These are phyloP conservation scores for Henicopernis longicauda DNA, from an alignment of 2,113 vertebrate species.

Conservation along the genomic window DNA sequence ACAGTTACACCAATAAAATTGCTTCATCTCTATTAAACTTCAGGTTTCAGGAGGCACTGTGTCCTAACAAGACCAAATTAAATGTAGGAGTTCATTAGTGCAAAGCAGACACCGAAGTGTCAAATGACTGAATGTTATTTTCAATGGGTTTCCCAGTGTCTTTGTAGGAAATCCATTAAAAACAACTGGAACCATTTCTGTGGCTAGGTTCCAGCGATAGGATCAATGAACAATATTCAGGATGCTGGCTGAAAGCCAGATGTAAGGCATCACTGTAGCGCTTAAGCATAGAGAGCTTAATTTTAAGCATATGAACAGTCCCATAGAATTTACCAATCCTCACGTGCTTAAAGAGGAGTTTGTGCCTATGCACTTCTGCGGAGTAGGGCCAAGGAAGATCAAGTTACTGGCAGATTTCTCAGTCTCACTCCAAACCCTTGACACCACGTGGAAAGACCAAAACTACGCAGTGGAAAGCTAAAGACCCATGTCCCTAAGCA, in stretches of 20 bases:
- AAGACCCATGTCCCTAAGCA: background rate
- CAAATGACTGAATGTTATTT: constrained; percentile 21
- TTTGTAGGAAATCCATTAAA: constrained; percentile 33
- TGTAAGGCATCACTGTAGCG: background rate
- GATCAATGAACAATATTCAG: constrained; percentile 51
- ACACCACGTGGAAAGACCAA: background rate
- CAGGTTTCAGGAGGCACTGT: constrained; percentile 43
- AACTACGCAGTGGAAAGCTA: background rate
- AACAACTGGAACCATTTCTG: constrained; percentile 28
- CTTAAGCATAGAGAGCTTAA: constrained; percentile 37
- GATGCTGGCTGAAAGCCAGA: background rate
- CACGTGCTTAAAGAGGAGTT: background rate
- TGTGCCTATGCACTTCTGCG: background rate
- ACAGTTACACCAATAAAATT: constrained; percentile 34
- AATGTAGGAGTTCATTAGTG: constrained; percentile 48
- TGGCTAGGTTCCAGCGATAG: background rate
- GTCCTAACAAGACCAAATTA: constrained; percentile 51
- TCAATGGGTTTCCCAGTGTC: background rate
- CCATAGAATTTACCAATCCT: constrained; percentile 3
- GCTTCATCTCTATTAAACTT: constrained; percentile 59
- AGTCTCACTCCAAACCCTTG: background rate
- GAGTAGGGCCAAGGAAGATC: background rate
- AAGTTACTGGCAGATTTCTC: background rate
- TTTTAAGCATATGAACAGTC: constrained; percentile 26
- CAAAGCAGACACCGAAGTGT: constrained; percentile 37